phyloP scores from a whole-genome alignment of 37 sponge, comb jelly and placozoan genomes.

The Halichondria panicea region DNA sequence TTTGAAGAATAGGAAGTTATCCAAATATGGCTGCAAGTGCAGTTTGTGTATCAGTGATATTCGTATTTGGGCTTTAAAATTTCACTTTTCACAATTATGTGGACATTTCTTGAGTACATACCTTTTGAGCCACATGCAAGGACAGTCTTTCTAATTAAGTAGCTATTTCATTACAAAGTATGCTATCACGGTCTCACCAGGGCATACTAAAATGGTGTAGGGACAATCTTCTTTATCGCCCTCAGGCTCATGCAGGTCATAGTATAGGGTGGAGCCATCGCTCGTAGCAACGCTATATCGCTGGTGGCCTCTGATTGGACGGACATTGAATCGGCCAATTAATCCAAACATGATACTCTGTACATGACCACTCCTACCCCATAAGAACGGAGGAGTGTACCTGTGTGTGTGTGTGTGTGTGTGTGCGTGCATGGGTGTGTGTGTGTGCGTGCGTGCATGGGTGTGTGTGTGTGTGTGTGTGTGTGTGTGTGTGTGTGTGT shows the following conservation, averaged over 20 bases:
- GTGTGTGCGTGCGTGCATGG: too few species aligned
- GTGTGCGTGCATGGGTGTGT: too few species aligned
- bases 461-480: too few species aligned
- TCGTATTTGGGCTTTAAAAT: too few species aligned
- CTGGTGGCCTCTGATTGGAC: conserved; percentile 6
- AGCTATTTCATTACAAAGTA: too few species aligned
- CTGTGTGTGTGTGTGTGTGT: conserved; percentile 59
- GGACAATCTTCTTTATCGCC: not conserved
- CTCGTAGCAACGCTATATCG: conserved; percentile 22
- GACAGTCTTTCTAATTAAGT: too few species aligned
- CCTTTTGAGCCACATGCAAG: too few species aligned
- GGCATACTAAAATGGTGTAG: conserved; percentile 44
- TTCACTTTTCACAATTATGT: too few species aligned
- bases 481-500: conserved; percentile 17
- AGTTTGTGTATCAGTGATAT: not conserved
- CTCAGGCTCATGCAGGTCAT: conserved; percentile 78
- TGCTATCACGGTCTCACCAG: conserved; percentile 34
- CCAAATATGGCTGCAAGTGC: too few species aligned
- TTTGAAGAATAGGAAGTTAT: not conserved
- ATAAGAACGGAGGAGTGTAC: conserved; percentile 80
- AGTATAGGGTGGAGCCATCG: conserved; percentile 79
- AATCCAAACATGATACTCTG: conserved; percentile 75
- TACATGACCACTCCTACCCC: conserved; percentile 86
- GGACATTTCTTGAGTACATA: too few species aligned
- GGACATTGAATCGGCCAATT: conserved; percentile 41